Evolutionary conservation across 2,888 invertebrate species (phyloP).

Genomic region (Allophyes oxyacanthae): DNA sequence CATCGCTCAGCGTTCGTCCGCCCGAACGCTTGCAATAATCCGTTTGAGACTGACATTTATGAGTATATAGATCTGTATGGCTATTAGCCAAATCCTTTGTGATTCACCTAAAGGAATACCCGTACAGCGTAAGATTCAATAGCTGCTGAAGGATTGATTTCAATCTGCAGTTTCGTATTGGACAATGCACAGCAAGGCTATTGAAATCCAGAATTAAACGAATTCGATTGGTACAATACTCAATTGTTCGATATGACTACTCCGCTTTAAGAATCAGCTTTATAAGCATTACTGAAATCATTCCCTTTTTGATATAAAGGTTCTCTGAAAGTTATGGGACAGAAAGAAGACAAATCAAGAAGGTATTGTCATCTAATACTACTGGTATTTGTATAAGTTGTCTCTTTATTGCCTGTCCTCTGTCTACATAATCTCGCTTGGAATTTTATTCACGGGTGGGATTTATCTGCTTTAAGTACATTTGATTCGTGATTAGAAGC

Average conservation of each 20-base stretch:
- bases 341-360: no score
- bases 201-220: constrained; percentile 33
- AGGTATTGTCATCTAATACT: no score
- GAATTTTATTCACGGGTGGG: no score
- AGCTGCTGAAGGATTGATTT: constrained; percentile 43
- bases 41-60: constrained; percentile 63
- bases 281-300: constrained; percentile 1
- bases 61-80: constrained; percentile 43
- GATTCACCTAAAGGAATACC: constrained; percentile 46
- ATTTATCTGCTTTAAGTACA: no score
- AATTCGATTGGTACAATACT: constrained; percentile 20
- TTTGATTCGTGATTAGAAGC: no score
- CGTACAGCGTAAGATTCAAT: constrained; percentile 43
- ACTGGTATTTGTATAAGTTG: no score
- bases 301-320: no score
- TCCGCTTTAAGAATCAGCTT: constrained; percentile 2
- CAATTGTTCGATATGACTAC: constrained; percentile 9
- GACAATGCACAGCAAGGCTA: constrained; percentile 28
- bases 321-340: no score
- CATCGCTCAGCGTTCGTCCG: constrained; percentile 59
- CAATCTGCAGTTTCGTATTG: constrained; percentile 24
- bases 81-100: constrained; percentile 56
- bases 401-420: no score
- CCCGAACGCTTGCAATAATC: constrained; percentile 63
- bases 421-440: no score